Percentiles rank a stretch among this genome's conserved stretches.
Evolutionary conservation across 1,140 invertebrate genomes (phyloP).

Genomic region (Stratiolaelaps scimitus): DNA sequence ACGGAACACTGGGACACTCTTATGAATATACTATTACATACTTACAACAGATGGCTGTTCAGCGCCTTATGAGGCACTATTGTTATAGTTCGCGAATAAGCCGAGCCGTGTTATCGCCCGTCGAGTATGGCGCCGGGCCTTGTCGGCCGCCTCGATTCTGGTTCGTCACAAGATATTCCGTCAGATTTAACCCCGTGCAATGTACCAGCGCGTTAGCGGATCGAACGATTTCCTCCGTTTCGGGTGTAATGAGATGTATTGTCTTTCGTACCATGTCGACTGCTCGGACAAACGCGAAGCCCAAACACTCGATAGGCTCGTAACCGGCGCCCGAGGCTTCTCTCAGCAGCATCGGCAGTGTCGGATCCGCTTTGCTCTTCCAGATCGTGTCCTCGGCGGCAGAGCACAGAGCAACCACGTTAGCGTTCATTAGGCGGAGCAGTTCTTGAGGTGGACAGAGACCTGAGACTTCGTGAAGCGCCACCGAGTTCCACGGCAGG

Average conservation of each 20-base stretch:
- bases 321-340: too few relatives aligned
- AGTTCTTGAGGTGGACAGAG: background rate
- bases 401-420: conserved; percentile 7
- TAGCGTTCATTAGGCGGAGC: conserved; percentile 8
- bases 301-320: conserved; percentile 11
- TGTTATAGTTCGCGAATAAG: too few relatives aligned
- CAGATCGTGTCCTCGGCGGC: background rate
- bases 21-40: too few relatives aligned
- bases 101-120: too few relatives aligned
- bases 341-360: background rate
- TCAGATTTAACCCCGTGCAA: too few relatives aligned
- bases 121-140: too few relatives aligned
- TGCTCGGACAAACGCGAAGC: background rate
- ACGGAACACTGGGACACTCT: too few relatives aligned
- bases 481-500: background rate
- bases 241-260: background rate
- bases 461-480: conserved; percentile 3
- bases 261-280: background rate
- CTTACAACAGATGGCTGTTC: too few relatives aligned
- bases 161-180: too few relatives aligned
- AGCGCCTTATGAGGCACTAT: too few relatives aligned
- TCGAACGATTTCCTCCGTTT: background rate
- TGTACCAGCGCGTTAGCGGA: conserved; percentile 16
- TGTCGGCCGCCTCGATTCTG: too few relatives aligned
- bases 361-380: conserved; percentile 11